Conservation (phyloP, 2,113 vertebrate genomes). For the Tylochromis polylepis region DNA sequence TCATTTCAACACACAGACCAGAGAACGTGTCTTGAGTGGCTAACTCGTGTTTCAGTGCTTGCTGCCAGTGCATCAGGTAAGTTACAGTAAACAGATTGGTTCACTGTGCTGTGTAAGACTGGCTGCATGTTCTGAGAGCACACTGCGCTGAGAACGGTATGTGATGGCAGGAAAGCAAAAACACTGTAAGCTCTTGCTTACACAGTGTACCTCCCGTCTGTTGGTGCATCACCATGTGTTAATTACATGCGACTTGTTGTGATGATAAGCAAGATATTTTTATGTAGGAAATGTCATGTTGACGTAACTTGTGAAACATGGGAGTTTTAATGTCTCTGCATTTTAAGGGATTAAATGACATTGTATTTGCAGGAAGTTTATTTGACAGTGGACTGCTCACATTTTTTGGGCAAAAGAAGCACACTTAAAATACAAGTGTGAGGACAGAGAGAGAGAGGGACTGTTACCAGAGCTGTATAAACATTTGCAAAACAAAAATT, state of each 20-base stretch:
- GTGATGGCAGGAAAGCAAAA: not conserved
- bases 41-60: constrained; percentile 13
- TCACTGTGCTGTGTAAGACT: not conserved
- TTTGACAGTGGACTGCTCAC: too few relatives aligned
- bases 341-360: too few relatives aligned
- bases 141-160: not conserved
- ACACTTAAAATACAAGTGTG: too few relatives aligned
- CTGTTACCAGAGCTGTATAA: not conserved
- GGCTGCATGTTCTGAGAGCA: not conserved
- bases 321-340: too few relatives aligned
- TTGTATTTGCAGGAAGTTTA: too few relatives aligned
- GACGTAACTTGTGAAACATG: not conserved
- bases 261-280: not conserved
- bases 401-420: too few relatives aligned
- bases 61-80: not conserved
- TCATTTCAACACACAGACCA: not conserved
- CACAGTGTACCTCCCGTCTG: not conserved
- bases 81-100: constrained; percentile 47
- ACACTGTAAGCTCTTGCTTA: not conserved
- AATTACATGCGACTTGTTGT: not conserved
- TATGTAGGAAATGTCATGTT: not conserved
- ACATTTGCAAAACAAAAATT: not conserved
- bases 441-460: too few relatives aligned
- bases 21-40: constrained; percentile 51
- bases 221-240: rapidly evolving